phyloP scores from a whole-genome alignment of 2,888 invertebrate species.

The Arrhopalites spinosus region DNA sequence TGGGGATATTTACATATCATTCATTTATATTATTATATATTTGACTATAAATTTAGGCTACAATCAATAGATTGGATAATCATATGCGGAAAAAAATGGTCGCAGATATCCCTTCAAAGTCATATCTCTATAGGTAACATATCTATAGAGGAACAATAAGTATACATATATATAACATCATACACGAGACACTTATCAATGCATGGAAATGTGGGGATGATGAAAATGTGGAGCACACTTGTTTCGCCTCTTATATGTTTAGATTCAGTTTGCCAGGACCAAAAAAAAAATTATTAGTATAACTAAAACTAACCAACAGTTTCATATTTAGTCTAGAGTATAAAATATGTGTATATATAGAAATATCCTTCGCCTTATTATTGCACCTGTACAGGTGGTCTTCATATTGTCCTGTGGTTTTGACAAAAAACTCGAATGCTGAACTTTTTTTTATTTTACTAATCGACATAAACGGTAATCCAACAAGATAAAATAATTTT shows the following conservation, averaged over 20 bases:
- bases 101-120: background rate
- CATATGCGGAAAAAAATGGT: conserved; percentile 6
- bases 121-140: background rate
- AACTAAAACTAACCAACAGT: conserved; percentile 4
- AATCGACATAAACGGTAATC: conserved; percentile 19
- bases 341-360: too few relatives aligned
- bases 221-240: conserved; percentile 32
- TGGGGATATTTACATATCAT: conserved; percentile 27
- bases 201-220: conserved; percentile 28
- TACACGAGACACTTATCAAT: conserved; percentile 17
- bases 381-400: conserved; percentile 48
- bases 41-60: conserved; percentile 14
- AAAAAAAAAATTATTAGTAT: background rate
- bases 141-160: background rate
- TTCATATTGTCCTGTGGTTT: conserved; percentile 28
- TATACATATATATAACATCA: background rate
- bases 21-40: conserved; percentile 21
- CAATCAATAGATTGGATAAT: conserved; percentile 26
- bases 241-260: conserved; percentile 4
- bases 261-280: background rate
- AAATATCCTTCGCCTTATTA: conserved; percentile 22
- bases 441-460: background rate
- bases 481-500: conserved; percentile 19
- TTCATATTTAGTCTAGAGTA: too few relatives aligned
- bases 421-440: background rate